phyloP scores from a whole-genome alignment of 2,797 vertebrate genomes.

The Bradypus variegatus region DNA sequence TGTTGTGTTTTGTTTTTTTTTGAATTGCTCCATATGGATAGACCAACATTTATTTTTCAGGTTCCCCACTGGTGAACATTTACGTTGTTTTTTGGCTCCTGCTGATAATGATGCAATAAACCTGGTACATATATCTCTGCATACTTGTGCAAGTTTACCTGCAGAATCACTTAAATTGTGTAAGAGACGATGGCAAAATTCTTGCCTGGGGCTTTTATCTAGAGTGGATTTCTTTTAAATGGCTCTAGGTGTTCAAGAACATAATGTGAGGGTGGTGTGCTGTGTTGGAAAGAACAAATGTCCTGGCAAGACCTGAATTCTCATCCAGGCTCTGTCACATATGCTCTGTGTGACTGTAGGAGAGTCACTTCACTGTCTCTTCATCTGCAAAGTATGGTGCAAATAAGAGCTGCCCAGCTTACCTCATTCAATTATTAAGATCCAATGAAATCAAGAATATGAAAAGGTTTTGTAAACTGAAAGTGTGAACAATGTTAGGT shows the following conservation, averaged over 20 bases:
- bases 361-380: neutral
- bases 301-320: neutral
- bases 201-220: neutral
- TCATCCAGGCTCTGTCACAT: neutral
- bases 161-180: neutral
- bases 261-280: neutral
- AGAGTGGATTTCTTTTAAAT: neutral
- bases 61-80: neutral
- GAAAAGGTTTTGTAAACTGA: neutral
- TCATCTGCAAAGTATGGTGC: neutral
- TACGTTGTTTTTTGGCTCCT: neutral
- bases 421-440: neutral
- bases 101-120: neutral
- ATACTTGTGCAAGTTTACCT: neutral
- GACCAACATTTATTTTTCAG: neutral
- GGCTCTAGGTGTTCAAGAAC: neutral
- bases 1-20: neutral
- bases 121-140: neutral
- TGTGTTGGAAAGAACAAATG: neutral
- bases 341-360: fast-evolving
- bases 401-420: neutral
- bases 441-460: neutral
- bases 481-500: neutral
- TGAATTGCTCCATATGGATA: neutral
- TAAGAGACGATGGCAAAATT: neutral